Base-by-base conservation (phyloP, 2,113 vertebrate genomes). In the Empidonax alnorum region DNA sequence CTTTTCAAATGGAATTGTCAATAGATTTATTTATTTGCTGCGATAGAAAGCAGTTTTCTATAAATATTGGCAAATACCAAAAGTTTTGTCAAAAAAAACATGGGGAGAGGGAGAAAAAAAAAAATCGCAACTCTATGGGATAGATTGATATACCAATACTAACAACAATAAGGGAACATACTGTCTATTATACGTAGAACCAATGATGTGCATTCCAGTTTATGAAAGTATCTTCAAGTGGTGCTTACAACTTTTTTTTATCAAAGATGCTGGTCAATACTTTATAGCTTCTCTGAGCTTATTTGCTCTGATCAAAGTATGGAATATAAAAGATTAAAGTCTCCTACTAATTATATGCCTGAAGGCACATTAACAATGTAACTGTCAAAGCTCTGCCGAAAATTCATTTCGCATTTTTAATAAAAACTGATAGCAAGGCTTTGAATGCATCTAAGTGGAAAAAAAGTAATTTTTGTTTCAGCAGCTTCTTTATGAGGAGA, bases 281-380 rank as follows among this genome's bases (percentile, higher is more conserved):
- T 98, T 98, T 96, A 96, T 87, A 97, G 96, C 91, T 97, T 94
- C 89, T 97, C 96, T 96, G 95, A 98, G 96, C 81, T 98, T 98
- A 97, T 98, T 97, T 97, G 98, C 97, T 97, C 92, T 97, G 97
- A 98, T 98, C 98, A 98, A 98, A 98, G 91, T 97, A 97, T 80
- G 76, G 93, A 98, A 97, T 98, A 98, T 97, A 98, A 98, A 98
- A 98, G 98, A 98, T 98, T 98, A 98, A 98, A 98, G 94, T 98
- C 96, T 97, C 98, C 91, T 96, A 95, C 97, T 98, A 98, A 98
- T 98, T 98, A 98, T 97, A 98, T 97, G 98, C 98, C 97, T 98
- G 97, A 98, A 98, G 98, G 98, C 97, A 97, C 98, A 98, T 98
- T 98, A 98, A 98, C 98, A 98, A 98, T 98, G 88, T 95, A 97